A percentile compares a stretch with the other conserved stretches of the same genome.
phyloP scores from a whole-genome alignment of 2,113 vertebrate species.

The Notarius quadriscutis region DNA sequence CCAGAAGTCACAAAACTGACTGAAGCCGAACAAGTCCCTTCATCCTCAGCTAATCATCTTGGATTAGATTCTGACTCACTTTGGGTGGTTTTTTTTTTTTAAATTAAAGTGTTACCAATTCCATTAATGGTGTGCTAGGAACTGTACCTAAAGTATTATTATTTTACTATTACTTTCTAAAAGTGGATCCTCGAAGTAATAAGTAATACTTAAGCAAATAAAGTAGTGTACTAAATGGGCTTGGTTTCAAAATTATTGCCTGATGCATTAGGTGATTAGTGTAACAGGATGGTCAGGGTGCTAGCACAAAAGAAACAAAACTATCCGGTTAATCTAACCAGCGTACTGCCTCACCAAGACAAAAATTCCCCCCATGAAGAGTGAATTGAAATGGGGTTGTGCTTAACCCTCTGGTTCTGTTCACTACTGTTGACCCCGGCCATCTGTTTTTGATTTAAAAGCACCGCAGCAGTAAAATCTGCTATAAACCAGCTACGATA shows the following conservation, averaged over 20 bases:
- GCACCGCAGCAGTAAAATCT: background rate
- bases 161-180: background rate
- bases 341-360: background rate
- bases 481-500: background rate
- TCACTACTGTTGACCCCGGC: background rate
- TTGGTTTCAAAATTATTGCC: background rate
- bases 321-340: background rate
- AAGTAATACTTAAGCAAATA: background rate
- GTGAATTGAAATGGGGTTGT: background rate
- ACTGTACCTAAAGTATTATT: constrained; percentile 25
- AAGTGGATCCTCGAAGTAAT: background rate
- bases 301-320: background rate
- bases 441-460: background rate
- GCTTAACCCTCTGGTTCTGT: background rate
- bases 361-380: background rate
- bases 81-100: background rate
- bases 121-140: background rate
- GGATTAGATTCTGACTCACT: background rate
- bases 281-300: background rate
- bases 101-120: constrained; percentile 6
- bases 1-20: background rate
- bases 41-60: background rate
- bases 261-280: background rate
- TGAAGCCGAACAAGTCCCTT: background rate
- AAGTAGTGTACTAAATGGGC: constrained; percentile 2